Percentiles rank a stretch among this genome's conserved stretches.
These are phyloP conservation scores for Heterodera filipjevi DNA, from an alignment of 2,888 invertebrate genomes.

Conservation along the genomic window DNA sequence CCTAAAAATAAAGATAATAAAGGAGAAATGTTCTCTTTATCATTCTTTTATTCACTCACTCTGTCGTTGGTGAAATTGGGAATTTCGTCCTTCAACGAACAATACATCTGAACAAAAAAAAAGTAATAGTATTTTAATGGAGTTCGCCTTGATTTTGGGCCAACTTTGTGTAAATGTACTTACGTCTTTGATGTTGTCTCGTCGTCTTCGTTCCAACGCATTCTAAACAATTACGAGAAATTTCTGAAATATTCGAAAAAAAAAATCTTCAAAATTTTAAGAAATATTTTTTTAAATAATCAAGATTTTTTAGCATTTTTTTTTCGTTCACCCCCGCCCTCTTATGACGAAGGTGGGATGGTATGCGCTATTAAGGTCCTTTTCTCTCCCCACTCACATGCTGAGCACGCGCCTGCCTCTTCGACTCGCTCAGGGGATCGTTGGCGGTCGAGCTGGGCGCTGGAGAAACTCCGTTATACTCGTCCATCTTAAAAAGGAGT, in stretches of 20 bases:
- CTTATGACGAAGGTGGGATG: no score
- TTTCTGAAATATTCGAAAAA: background rate
- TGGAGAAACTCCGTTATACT: slow-evolving; percentile 37
- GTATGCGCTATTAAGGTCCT: no score
- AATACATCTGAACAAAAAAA: slow-evolving; percentile 43
- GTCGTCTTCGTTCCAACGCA: slow-evolving; percentile 57
- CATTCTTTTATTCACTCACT: slow-evolving; percentile 37
- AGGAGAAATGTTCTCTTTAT: background rate
- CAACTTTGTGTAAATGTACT: background rate
- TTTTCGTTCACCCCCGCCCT: no score
- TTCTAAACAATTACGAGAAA: slow-evolving; percentile 35
- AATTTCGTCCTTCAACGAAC: slow-evolving; percentile 53
- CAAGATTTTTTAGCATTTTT: no score
- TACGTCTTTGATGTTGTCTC: slow-evolving; percentile 62
- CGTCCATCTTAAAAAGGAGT: slow-evolving; percentile 38
- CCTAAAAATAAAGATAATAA: slow-evolving; percentile 40
- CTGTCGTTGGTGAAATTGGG: slow-evolving; percentile 56
- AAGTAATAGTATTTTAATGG: slow-evolving; percentile 30
- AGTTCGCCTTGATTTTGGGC: background rate
- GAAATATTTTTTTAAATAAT: no score
- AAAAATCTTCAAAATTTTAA: no score
- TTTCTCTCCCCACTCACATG: slow-evolving; percentile 37
- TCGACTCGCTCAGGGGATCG: slow-evolving; percentile 35
- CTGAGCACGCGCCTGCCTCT: slow-evolving; percentile 59
- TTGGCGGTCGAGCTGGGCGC: background rate